Conservation (phyloP, 1,140 invertebrate species). For the Battus philenor region DNA sequence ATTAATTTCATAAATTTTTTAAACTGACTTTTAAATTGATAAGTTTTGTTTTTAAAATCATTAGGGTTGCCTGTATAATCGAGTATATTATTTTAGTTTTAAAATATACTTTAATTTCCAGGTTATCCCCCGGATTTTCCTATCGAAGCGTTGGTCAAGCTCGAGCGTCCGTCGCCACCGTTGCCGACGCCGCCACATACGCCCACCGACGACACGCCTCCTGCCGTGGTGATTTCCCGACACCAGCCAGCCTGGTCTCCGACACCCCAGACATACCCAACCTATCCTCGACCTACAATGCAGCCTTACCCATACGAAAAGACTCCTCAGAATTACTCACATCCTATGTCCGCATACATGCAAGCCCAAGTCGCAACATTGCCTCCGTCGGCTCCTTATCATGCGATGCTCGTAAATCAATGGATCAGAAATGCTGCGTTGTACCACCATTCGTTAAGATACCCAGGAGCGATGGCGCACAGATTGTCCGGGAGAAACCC, state of each 20-base stretch:
- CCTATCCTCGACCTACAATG: slow-evolving; percentile 48
- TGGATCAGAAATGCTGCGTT: slow-evolving; percentile 84
- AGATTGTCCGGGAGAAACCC: slow-evolving; percentile 71
- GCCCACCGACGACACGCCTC: slow-evolving; percentile 78
- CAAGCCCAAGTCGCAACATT: slow-evolving; percentile 64
- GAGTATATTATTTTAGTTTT: slow-evolving; percentile 2
- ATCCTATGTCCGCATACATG: slow-evolving; percentile 62
- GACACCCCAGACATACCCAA: slow-evolving; percentile 36
- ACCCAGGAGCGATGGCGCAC: slow-evolving; percentile 63
- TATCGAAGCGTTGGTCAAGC: slow-evolving; percentile 75
- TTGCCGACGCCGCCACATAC: slow-evolving; percentile 84
- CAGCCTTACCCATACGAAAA: slow-evolving; percentile 59
- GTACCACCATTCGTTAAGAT: slow-evolving; percentile 76
- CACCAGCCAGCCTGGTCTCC: slow-evolving; percentile 57
- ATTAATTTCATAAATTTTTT: not conserved
- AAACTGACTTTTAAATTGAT: not conserved
- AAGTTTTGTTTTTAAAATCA: not conserved
- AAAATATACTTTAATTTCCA: slow-evolving; percentile 34
- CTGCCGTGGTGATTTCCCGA: slow-evolving; percentile 50
- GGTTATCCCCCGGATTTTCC: slow-evolving; percentile 73
- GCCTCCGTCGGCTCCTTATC: slow-evolving; percentile 58
- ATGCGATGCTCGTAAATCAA: slow-evolving; percentile 80
- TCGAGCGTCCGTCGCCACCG: slow-evolving; percentile 80
- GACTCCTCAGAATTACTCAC: slow-evolving; percentile 40
- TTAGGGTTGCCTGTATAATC: not conserved